Conservation (phyloP, 2,888 invertebrate genomes). For the Dione juno region DNA sequence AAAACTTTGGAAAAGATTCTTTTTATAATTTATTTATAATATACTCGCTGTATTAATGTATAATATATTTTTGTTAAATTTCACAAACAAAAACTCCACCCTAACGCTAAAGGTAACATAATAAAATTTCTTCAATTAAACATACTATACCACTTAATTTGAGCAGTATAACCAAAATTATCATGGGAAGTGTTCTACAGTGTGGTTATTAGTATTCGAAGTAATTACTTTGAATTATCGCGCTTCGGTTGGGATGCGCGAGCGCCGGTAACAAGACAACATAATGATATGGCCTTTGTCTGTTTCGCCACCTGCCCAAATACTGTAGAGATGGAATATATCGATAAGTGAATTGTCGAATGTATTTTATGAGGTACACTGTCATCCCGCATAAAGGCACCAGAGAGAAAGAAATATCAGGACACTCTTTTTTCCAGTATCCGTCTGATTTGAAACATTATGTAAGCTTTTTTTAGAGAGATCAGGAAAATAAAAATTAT, state of each 20-base stretch:
- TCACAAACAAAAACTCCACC: conserved; percentile 1
- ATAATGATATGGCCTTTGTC: conserved; percentile 81
- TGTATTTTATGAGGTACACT: no score
- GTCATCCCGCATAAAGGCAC: no score
- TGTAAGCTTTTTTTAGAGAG: no score
- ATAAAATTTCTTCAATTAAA: conserved; percentile 20
- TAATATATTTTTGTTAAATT: no score
- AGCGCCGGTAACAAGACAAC: conserved; percentile 81
- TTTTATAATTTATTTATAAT: neutral
- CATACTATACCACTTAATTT: conserved; percentile 22
- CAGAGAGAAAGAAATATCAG: no score
- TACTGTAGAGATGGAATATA: conserved; percentile 58
- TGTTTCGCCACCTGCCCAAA: conserved; percentile 84
- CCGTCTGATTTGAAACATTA: no score
- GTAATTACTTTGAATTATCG: conserved; percentile 78
- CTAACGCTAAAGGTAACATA: neutral
- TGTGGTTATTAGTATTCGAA: conserved; percentile 62
- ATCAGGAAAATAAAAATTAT: no score
- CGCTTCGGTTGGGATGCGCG: conserved; percentile 69
- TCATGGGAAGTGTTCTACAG: conserved; percentile 37
- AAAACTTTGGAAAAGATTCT: neutral
- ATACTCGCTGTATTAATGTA: no score
- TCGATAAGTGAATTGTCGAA: conserved; percentile 46
- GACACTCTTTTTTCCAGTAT: no score
- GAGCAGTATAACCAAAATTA: conserved; percentile 26